phyloP scores from a whole-genome alignment of 1,140 invertebrate species.

The Pseudomyrmex concolor region DNA sequence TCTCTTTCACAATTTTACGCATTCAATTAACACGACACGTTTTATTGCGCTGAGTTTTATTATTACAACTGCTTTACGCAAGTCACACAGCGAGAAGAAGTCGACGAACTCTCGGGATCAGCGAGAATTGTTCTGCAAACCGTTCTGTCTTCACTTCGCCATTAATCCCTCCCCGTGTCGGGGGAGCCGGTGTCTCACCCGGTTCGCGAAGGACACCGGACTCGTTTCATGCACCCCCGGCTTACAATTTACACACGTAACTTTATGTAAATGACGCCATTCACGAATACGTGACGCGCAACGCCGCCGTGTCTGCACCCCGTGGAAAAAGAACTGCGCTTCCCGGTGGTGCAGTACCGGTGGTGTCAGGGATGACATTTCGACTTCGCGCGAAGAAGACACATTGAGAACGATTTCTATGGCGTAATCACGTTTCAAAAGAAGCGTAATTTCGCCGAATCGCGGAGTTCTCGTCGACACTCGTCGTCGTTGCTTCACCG shows the following conservation, averaged over 20 bases:
- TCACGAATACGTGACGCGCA: slow-evolving; percentile 20
- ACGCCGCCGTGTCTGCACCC: slow-evolving; percentile 13
- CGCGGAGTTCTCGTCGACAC: slow-evolving; percentile 21
- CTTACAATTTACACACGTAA: slow-evolving; percentile 26
- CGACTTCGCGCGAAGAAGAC: slow-evolving; percentile 44
- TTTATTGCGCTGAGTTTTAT: not conserved
- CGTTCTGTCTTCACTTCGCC: slow-evolving; percentile 16
- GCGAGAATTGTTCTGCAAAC: slow-evolving; percentile 20
- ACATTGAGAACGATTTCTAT: slow-evolving; percentile 54
- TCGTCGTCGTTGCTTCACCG: not conserved
- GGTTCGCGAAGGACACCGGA: slow-evolving; percentile 25
- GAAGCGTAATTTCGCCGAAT: slow-evolving; percentile 45
- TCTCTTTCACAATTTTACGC: not conserved
- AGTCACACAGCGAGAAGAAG: not conserved
- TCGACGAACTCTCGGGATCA: not conserved
- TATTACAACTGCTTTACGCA: slow-evolving; percentile 21
- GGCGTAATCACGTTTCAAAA: slow-evolving; percentile 56
- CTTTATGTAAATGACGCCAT: slow-evolving; percentile 53
- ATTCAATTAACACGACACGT: slow-evolving; percentile 28
- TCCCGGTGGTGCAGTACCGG: slow-evolving; percentile 20
- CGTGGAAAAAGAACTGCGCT: slow-evolving; percentile 41
- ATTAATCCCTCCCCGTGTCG: slow-evolving; percentile 33
- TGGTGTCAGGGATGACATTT: slow-evolving; percentile 51
- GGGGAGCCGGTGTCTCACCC: not conserved
- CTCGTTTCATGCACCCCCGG: slow-evolving; percentile 46